Conservation (phyloP, 1,140 invertebrate genomes). For the Zeugodacus cucurbitae region DNA sequence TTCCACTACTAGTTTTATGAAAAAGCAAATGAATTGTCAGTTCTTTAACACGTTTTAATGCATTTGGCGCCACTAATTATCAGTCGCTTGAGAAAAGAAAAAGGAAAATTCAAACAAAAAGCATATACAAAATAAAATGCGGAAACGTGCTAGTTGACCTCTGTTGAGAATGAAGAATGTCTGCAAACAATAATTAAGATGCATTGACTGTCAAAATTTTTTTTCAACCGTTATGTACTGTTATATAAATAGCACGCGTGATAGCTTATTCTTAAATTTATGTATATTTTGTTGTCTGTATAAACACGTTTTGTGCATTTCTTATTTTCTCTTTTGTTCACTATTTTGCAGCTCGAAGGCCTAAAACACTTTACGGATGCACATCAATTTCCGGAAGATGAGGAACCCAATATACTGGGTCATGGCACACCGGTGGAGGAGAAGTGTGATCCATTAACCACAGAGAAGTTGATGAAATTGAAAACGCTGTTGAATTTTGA, state of each 20-base stretch:
- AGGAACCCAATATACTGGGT: constrained; percentile 61
- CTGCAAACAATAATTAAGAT: neutral
- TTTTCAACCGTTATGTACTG: no score
- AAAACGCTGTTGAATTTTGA: constrained; percentile 62
- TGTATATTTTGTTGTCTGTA: neutral
- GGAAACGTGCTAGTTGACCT: neutral
- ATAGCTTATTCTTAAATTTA: neutral
- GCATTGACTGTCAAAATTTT: neutral
- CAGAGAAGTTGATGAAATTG: constrained; percentile 52
- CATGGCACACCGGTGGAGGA: constrained; percentile 51
- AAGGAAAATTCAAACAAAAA: neutral
- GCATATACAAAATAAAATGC: neutral
- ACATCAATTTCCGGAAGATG: constrained; percentile 63
- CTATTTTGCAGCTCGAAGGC: constrained; percentile 38
- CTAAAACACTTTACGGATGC: constrained; percentile 35
- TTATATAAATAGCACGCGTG: neutral
- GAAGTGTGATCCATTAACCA: constrained; percentile 41
- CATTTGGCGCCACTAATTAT: neutral
- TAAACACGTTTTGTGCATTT: constrained; percentile 23
- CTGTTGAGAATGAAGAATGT: neutral
- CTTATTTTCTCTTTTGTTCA: neutral
- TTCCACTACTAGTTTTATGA: neutral
- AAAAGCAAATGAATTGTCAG: neutral
- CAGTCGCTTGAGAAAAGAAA: neutral
- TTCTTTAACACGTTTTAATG: neutral